Base-by-base conservation (phyloP, 2,888 invertebrate species). In the Phortica magna region DNA sequence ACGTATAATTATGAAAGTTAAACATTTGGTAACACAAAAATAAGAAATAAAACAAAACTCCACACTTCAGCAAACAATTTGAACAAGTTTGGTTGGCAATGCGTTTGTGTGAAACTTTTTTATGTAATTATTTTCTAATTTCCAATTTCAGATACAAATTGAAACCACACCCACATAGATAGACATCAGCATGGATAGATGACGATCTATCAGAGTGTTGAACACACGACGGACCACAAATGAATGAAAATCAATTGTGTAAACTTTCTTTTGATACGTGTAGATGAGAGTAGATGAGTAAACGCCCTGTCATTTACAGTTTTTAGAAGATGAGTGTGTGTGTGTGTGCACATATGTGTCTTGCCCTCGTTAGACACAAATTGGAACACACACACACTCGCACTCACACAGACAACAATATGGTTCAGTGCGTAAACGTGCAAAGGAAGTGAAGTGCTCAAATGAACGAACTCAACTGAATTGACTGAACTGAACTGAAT, bases 391-490 rank as follows among this genome's bases (percentile, higher is more conserved):
- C 67, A 55, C 74, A 74, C 48, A 68, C 19, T 76, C 59, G 68
- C 7, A 67, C 70, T 73, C 19, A 70, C 65, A 73, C 70, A 74
- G 42, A 68, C 73, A 75, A 12, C 22, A 65, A 14, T 5, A 59
- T 72, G 82, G 79, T 75, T 80, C 79, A 76, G 17, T 74, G 72
- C 75, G 64, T 80, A 77, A 81, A 78, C 64, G 73, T 75, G 68
- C 68, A 41, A 39, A 74, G 39, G 43, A 64, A 53, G 64, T 57
- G 5, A 10, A 68, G 43, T 43, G 39, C 31, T 31, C 65, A 41
- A n/a, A 0, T 7, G 17, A 17, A 17, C 55, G n/a, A 31, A 31
- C 31, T 31, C 31, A 31, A 31, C 31, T 14, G 48, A 48, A 48
- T 7, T 48, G 48, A 48, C 48, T 48, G 48, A 6, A 14, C 48